Evolutionary conservation across 30 jellyfish, hydroid and myxozoan genomes (phyloP), one percentile per base, ranked within the genome.

Genomic region (Pseudorhiza aurosa): DNA sequence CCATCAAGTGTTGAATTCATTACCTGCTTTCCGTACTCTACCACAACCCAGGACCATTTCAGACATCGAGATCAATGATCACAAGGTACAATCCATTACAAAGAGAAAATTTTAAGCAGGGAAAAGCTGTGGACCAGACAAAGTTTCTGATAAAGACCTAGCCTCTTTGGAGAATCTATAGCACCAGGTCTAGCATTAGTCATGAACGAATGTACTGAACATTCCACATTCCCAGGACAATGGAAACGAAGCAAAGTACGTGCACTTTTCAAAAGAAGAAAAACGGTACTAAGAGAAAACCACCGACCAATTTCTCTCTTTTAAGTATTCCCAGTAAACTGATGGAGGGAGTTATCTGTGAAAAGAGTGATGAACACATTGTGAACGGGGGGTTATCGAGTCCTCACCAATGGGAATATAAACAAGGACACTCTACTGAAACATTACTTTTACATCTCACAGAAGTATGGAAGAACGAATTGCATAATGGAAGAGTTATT

Each of bases 261-360:
- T 44, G 85, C 85, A 10, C 15, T 72, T 10, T 72, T 72, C 85
- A 72, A 31, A 46, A 45, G 30, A 37, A 56, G 57, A 15, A 57
- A 25, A 36, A 63, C 8, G 57, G 8, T 33, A 65, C 43, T 19
- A 67, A 67, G 81, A 40, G 63, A 67, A 67, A 67, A 67, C 25
- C 81, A 67, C 65, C 37, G 64, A 67, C 81, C 81, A 21, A 67
- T 72, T 44, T n/a, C n/a, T 46, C 63, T 53, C 75, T 53, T 18
- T 73, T 49, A 73, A 63, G 87, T 29, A 73, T 73, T 49, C 75
- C 87, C 3, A 73, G 87, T 73, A 73, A 73, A 42, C 75, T 73
- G 64, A 63, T 73, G 21, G 87, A 73, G 68, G 40, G 68, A 68
- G 44, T 43, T 45, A 37, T 68, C 40, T 68, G 68, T 68, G 82